Conservation (phyloP, 1,140 invertebrate genomes). For the Aphelinus atriplicis region DNA sequence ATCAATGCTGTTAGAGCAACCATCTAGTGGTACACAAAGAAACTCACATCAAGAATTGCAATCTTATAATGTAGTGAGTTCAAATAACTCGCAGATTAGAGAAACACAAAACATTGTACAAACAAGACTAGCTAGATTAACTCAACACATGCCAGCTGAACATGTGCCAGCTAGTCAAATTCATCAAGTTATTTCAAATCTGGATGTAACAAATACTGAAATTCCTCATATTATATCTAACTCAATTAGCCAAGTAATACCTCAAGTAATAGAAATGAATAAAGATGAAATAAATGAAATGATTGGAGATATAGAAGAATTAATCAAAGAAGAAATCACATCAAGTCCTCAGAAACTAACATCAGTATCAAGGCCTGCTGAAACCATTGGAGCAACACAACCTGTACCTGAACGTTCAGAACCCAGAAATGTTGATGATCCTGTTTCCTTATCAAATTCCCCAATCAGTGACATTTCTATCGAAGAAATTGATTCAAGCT, state of each 20-base stretch:
- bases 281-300: slow-evolving; percentile 66
- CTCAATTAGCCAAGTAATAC: slow-evolving; percentile 62
- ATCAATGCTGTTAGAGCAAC: slow-evolving; percentile 72
- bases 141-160: slow-evolving; percentile 10
- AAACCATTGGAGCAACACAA: slow-evolving; percentile 39
- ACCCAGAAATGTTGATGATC: slow-evolving; percentile 48
- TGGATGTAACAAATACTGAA: slow-evolving; percentile 53
- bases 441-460: slow-evolving; percentile 52
- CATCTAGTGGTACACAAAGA: slow-evolving; percentile 53
- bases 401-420: slow-evolving; percentile 42
- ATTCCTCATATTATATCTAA: slow-evolving; percentile 60
- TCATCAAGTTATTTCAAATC: slow-evolving; percentile 34
- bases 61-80: slow-evolving; percentile 8
- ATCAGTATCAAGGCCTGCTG: slow-evolving; percentile 21
- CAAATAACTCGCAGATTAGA: slow-evolving; percentile 29
- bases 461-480: slow-evolving; percentile 58
- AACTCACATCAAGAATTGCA: slow-evolving; percentile 39
- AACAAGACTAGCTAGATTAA: slow-evolving; percentile 14
- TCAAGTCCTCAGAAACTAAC: slow-evolving; percentile 52
- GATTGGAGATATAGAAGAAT: slow-evolving; percentile 64
- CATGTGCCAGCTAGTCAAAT: slow-evolving; percentile 27
- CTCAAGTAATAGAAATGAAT: slow-evolving; percentile 62
- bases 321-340: slow-evolving; percentile 64
- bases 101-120: slow-evolving; percentile 27
- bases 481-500: slow-evolving; percentile 61